A percentile compares a stretch with the other conserved stretches of the same genome.
These are phyloP conservation scores for Tangara arthus DNA, from an alignment of 2,797 vertebrate genomes.

Conservation along the genomic window DNA sequence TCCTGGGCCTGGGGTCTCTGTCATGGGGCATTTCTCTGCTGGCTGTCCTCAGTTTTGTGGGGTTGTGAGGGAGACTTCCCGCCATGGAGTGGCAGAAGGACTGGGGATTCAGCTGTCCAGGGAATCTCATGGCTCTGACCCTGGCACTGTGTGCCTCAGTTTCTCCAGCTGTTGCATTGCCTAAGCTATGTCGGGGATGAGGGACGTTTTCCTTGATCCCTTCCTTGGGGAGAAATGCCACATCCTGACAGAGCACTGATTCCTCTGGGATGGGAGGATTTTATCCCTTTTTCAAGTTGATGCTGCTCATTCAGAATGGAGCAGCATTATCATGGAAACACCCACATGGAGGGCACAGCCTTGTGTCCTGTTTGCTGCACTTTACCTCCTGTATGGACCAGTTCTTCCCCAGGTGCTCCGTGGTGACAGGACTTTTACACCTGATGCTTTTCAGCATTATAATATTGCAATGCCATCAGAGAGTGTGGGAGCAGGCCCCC, in stretches of 20 bases:
- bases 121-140: background rate
- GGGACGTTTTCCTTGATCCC: background rate
- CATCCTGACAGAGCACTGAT: background rate
- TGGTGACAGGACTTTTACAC: background rate
- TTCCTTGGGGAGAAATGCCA: background rate
- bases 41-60: background rate
- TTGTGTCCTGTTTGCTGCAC: background rate
- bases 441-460: background rate
- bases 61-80: background rate
- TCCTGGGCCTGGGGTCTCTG: background rate
- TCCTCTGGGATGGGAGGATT: background rate
- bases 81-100: background rate
- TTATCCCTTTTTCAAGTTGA: background rate
- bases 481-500: background rate
- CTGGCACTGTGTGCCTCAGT: background rate
- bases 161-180: background rate
- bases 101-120: accelerated
- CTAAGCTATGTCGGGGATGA: accelerated
- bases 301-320: background rate
- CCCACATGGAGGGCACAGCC: accelerated
- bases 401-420: background rate
- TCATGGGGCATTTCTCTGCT: background rate
- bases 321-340: background rate
- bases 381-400: background rate
- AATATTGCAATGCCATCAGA: background rate